Conservation (phyloP, 2,113 vertebrate genomes). For the Notechis scutatus region DNA sequence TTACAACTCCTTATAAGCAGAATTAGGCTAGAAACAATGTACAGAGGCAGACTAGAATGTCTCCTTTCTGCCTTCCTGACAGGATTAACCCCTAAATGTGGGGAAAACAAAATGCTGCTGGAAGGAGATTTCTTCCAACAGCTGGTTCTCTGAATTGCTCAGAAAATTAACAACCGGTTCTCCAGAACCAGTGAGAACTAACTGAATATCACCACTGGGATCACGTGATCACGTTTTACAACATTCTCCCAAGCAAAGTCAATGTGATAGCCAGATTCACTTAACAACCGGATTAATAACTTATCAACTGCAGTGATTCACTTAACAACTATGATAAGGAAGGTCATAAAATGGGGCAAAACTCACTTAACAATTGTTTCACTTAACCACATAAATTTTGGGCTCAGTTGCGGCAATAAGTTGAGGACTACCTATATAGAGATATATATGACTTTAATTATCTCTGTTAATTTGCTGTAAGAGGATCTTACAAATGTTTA, state of each 20-base stretch:
- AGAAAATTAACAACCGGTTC: no score
- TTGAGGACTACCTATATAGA: neutral
- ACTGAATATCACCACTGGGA: no score
- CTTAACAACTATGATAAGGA: neutral
- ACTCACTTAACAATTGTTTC: neutral
- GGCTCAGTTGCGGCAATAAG: neutral
- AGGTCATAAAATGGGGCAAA: neutral
- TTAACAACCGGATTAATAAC: neutral
- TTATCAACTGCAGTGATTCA: neutral
- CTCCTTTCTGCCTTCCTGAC: no score
- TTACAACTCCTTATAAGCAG: neutral
- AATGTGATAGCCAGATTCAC: neutral
- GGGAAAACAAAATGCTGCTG: no score
- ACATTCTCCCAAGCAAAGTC: neutral
- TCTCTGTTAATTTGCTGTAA: slow-evolving; percentile 68
- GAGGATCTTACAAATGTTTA: slow-evolving; percentile 70
- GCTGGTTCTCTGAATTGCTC: no score
- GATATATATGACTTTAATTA: slow-evolving; percentile 55
- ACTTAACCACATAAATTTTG: neutral
- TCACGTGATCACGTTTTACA: neutral
- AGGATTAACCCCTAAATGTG: no score
- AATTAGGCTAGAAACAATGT: no score
- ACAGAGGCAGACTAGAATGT: no score
- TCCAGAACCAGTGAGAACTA: no score
- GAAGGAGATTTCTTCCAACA: no score